Conservation (phyloP, 2,888 invertebrate species). For the Epirrita christyi region DNA sequence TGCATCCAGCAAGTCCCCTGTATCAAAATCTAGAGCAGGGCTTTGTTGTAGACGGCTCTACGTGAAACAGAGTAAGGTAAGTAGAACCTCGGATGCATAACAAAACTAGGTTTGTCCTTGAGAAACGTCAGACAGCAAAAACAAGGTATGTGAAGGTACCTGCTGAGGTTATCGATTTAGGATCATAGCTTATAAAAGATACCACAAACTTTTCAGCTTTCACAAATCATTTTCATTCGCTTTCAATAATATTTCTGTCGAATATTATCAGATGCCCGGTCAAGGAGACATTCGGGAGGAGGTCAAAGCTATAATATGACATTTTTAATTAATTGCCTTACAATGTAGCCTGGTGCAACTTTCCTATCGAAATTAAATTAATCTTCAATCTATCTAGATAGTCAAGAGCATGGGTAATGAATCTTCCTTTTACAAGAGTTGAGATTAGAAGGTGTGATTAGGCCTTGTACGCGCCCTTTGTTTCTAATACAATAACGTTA, state of each 20-base stretch:
- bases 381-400: not conserved
- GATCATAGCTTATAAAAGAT: conserved; percentile 35
- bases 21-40: conserved; percentile 15
- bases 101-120: conserved; percentile 53
- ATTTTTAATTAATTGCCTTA: conserved; percentile 70
- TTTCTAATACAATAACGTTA: not conserved
- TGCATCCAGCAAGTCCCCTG: conserved; percentile 38
- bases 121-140: conserved; percentile 36
- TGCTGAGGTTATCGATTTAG: conserved; percentile 38
- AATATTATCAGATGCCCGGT: conserved; percentile 47
- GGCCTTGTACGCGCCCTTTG: conserved; percentile 1
- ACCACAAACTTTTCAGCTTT: conserved; percentile 9
- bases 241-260: conserved; percentile 40
- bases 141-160: conserved; percentile 26
- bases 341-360: conserved; percentile 42
- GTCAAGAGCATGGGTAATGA: not conserved
- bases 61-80: not conserved
- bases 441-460: not conserved
- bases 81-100: conserved; percentile 17
- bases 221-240: conserved; percentile 26
- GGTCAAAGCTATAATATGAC: conserved; percentile 63
- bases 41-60: conserved; percentile 12
- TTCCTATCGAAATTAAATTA: not conserved
- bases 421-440: too few species aligned
- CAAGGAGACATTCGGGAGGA: conserved; percentile 49